Base-by-base conservation (phyloP, 2,888 invertebrate genomes). In the Elysia crispata region DNA sequence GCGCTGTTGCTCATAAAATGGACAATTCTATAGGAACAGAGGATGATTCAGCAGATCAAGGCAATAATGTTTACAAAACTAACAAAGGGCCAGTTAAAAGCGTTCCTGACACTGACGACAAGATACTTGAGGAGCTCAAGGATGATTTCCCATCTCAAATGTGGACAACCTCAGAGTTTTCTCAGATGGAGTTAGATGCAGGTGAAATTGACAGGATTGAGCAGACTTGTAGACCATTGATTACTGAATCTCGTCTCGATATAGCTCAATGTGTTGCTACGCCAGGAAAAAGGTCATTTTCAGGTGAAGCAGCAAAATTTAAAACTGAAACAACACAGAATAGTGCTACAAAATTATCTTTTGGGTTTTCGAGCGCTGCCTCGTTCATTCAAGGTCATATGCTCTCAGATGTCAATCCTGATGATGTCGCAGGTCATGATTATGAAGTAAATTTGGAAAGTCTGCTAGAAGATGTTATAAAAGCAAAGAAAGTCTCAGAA, bases 91-190 rank as follows among this genome's bases (percentile, higher is more conserved):
- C n/a, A 23, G 25, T 6, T 8, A 13, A 15, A 23, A 8, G 60
- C 15, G 60, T 5, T 3, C 5, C 60, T 8, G 54, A 54, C n/a
- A n/a, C 18, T n/a, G 30, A 20, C 20, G 23, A 33, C 13, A 8
- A 33, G 31, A 1, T 28, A 23, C 13, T 54, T 28, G 23, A 18
- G 23, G 77, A 77, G 25, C 41, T 70, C 13, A 72, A 78, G 60
- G 23, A 18, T 11, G 23, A 62, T 25, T 50, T 80, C 20, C 23
- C 80, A 6, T 76, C 80, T n/a, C 80, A 80, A 33, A 70, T 80
- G 69, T 80, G 80, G 80, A 49, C 20, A 0, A 28, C 50, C 20
- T 62, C 80, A 30, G 80, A 80, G 30, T 80, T 80, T 70, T 76
- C 80, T 57, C 80, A 80, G 64, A 75, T 79, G 57, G 28, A 64